Evolutionary conservation across 2,797 vertebrate species (phyloP), one percentile per base, ranked within the genome.

Genomic region (Sebastes matsubarae): DNA sequence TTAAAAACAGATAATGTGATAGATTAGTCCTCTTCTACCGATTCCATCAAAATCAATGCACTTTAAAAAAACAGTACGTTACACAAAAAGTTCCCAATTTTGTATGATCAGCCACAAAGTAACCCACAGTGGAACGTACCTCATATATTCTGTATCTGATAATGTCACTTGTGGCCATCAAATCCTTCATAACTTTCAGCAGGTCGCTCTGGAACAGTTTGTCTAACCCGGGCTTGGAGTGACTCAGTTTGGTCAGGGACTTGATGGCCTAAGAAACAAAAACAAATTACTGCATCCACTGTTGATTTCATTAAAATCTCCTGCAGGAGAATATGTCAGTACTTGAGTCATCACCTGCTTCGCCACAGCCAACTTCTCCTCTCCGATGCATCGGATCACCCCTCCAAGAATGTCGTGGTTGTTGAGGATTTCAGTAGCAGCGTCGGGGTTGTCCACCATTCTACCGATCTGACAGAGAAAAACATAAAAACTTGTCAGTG

Each of bases 71-170:
- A 38, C 36, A 38, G 1, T 38, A 27, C 5, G 36, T 38, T 0
- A 14, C 36, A 38, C 36, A 38, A 38, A 38, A 77, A 9, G 14
- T 14, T 10, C 13, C 7, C 34, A 11, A 4, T 30, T 22, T 20
- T 25, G 22, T 10, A 72, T 73, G 30, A 74, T 50, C 3, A 78
- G 32, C 11, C 4, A 60, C 3, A 29, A 42, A 76, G 16, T 3
- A 16, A 32, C 12, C 3, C 2, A 27, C 8, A 8, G 24, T 13
- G 69, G 6, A 72, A 69, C 60, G 29, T 92, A 99, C 99, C 98
- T 99, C 98, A 57, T 99, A 99, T 2, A 99, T 94, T 81, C 99
- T 94, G 90, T 99, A 99, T 30, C 98, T 96, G 88, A 99, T 88
- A 0, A 97, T 25, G 74, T 99, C 98, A 29, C 85, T 98, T 36